Evolutionary conservation across 2,888 invertebrate species (phyloP).

Genomic region (Xylophagus ater): DNA sequence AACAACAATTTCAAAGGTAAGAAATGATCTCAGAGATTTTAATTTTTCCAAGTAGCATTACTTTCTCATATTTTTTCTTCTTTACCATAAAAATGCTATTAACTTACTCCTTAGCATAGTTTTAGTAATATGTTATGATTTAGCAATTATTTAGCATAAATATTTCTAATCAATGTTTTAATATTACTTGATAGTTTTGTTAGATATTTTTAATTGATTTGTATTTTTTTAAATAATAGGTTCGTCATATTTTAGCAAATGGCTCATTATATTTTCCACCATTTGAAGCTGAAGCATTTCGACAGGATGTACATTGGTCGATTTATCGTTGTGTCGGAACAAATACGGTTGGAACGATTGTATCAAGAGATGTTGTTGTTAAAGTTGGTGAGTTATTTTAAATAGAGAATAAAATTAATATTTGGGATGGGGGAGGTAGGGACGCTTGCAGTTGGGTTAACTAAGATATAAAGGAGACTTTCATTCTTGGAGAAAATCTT

Average conservation of each 20-base stretch:
- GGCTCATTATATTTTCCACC: conserved; percentile 45
- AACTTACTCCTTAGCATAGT: too few relatives aligned
- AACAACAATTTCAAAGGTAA: conserved; percentile 41
- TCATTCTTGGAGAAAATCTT: too few relatives aligned
- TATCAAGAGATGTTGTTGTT: conserved; percentile 44
- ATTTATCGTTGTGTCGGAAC: conserved; percentile 44
- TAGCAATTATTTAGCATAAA: too few relatives aligned
- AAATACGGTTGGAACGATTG: conserved; percentile 43
- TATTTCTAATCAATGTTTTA: too few relatives aligned
- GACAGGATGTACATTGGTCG: conserved; percentile 48
- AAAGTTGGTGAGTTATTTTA: conserved; percentile 41
- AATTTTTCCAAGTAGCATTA: too few relatives aligned
- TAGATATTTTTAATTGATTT: conserved; percentile 3
- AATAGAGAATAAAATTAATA: neutral
- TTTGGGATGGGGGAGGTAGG: conserved; percentile 8
- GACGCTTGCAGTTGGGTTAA: neutral
- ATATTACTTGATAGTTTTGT: too few relatives aligned
- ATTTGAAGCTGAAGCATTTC: conserved; percentile 45
- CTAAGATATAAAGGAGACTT: too few relatives aligned
- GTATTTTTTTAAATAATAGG: conserved; percentile 23
- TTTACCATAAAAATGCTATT: too few relatives aligned
- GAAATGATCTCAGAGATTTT: too few relatives aligned
- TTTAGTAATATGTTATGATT: too few relatives aligned
- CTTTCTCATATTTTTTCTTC: too few relatives aligned
- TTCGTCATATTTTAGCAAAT: conserved; percentile 44